Percentiles rank a stretch among this genome's conserved stretches.
phyloP scores from a whole-genome alignment of 2,113 vertebrate genomes.

The Phylloscopus trochiloides region DNA sequence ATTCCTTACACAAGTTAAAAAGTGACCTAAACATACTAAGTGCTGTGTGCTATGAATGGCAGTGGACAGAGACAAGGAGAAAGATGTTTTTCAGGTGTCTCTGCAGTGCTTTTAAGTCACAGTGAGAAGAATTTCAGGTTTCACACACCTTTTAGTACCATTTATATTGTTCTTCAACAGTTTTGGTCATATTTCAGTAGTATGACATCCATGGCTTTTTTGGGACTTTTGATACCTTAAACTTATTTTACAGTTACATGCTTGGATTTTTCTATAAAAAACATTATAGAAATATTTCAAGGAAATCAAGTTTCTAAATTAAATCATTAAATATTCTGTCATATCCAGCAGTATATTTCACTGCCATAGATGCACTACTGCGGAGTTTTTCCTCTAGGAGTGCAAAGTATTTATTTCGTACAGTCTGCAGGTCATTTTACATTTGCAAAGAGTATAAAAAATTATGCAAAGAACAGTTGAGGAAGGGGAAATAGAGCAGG shows the following conservation, averaged over 20 bases:
- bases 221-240: neutral
- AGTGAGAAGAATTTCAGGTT: neutral
- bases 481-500: neutral
- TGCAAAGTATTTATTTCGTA: neutral
- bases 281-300: neutral
- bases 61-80: neutral
- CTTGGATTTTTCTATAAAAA: neutral
- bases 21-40: neutral
- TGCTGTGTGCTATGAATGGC: neutral
- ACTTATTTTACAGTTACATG: neutral
- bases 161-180: neutral
- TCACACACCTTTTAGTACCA: neutral
- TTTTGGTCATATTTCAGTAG: neutral
- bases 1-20: neutral
- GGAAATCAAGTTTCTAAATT: neutral
- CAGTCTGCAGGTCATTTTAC: neutral
- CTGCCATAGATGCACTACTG: neutral
- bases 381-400: neutral
- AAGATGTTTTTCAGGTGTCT: neutral
- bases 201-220: neutral
- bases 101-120: fast-evolving
- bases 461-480: neutral
- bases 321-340: neutral
- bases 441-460: neutral
- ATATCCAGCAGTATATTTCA: neutral